These are phyloP conservation scores for Macaria liturata DNA, from an alignment of 2,888 invertebrate genomes.

Conservation along the genomic window DNA sequence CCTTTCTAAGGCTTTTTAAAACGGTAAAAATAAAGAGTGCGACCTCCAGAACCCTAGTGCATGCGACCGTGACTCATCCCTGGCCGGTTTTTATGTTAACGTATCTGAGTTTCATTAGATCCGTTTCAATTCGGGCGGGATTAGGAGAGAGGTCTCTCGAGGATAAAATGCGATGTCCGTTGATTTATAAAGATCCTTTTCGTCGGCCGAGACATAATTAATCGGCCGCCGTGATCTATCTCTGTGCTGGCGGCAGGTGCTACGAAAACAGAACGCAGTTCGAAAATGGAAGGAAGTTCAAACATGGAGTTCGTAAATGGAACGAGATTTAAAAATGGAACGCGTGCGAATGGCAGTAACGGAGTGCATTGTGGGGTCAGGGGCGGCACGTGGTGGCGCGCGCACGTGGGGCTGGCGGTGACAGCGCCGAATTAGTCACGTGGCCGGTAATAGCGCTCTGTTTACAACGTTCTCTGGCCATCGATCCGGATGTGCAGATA, in stretches of 20 bases:
- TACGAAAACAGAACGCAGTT: conserved; percentile 5
- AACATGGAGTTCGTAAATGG: conserved; percentile 19
- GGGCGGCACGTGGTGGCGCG: conserved; percentile 30
- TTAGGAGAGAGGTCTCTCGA: conserved; percentile 77
- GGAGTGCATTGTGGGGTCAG: conserved; percentile 19
- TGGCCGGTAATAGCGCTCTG: conserved; percentile 76
- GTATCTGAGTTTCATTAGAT: conserved; percentile 79
- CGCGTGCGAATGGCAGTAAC: background rate
- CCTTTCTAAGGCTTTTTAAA: no score
- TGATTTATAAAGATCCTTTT: conserved; percentile 76
- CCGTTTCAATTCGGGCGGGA: conserved; percentile 79
- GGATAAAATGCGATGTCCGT: conserved; percentile 73
- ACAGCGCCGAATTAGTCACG: conserved; percentile 82
- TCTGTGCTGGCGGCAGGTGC: conserved; percentile 55
- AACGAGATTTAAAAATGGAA: conserved; percentile 21
- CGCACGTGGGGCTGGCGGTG: conserved; percentile 73
- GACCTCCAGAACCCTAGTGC: no score
- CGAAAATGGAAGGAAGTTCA: conserved; percentile 11
- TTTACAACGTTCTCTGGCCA: conserved; percentile 76
- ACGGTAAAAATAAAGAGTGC: no score
- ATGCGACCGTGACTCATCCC: no score
- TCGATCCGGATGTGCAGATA: conserved; percentile 75
- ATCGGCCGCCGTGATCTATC: conserved; percentile 64
- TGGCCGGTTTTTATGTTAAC: conserved; percentile 28
- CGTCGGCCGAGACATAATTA: conserved; percentile 67